Evolutionary conservation across 2,113 vertebrate species (phyloP).

Genomic region (Pampusana beccarii): DNA sequence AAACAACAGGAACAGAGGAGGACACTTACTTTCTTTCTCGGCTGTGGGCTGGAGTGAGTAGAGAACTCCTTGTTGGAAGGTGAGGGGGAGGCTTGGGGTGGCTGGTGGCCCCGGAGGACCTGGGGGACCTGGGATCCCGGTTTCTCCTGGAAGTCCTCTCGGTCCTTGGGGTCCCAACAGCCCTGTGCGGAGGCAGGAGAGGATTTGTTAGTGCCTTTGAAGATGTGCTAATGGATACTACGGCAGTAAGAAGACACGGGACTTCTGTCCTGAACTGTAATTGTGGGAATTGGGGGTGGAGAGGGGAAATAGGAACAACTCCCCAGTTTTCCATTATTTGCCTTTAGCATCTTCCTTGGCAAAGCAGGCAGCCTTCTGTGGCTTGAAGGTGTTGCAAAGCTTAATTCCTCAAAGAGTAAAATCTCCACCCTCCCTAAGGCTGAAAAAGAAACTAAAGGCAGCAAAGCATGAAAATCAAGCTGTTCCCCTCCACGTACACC

Average conservation of each 20-base stretch:
- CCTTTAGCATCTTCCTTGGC: background rate
- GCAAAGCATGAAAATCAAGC: background rate
- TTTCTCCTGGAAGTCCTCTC: conserved; percentile 83
- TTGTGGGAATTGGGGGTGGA: background rate
- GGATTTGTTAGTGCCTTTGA: background rate
- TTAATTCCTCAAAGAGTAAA: background rate
- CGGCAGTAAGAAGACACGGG: background rate
- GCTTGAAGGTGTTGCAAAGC: background rate
- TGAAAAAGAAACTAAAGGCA: background rate
- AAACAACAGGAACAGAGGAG: accelerated
- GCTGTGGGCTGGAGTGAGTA: conserved; percentile 79
- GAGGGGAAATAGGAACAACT: background rate
- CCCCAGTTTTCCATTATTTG: background rate
- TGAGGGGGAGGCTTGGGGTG: conserved; percentile 59
- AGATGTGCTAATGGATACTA: background rate
- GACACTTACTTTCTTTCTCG: conserved; percentile 79
- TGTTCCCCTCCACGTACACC: background rate
- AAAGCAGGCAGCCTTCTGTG: background rate
- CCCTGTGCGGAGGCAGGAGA: conserved; percentile 67
- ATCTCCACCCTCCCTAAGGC: background rate
- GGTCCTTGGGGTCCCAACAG: conserved; percentile 79
- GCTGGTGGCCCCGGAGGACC: conserved; percentile 85
- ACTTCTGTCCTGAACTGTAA: background rate
- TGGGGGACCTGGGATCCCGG: conserved; percentile 80
- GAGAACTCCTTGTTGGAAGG: conserved; percentile 80